Conservation (phyloP, 1,140 invertebrate species). For the Drosophila azteca region DNA sequence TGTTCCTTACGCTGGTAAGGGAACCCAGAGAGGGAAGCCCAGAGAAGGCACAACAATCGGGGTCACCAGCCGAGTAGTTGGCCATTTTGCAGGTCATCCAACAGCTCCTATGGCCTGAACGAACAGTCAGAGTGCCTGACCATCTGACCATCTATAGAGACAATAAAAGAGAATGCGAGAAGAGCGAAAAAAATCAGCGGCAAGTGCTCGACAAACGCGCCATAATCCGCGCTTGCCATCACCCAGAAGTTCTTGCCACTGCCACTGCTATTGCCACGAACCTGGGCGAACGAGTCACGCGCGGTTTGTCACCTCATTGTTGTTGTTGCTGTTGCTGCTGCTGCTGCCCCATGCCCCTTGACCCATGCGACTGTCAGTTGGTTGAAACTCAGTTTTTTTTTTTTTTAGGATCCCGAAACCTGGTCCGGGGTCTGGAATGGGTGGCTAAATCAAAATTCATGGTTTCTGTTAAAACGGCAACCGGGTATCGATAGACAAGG, state of each 20-base stretch:
- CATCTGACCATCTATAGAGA: not conserved
- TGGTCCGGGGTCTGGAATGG: not conserved
- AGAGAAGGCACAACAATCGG: too few relatives aligned
- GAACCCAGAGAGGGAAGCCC: not conserved
- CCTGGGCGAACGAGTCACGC: constrained; percentile 49
- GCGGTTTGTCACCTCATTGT: constrained; percentile 75
- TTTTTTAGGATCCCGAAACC: constrained; percentile 5
- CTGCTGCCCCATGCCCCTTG: not conserved
- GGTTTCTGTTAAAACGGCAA: constrained; percentile 61
- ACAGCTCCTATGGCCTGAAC: not conserved
- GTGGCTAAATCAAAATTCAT: constrained; percentile 81
- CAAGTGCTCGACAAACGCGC: constrained; percentile 59
- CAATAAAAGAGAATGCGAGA: not conserved
- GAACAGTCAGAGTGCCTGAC: too few relatives aligned
- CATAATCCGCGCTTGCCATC: constrained; percentile 72
- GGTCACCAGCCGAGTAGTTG: not conserved
- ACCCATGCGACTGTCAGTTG: not conserved
- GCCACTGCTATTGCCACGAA: constrained; percentile 1
- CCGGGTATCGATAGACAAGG: constrained; percentile 70
- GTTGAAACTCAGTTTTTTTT: constrained; percentile 10
- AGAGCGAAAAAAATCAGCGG: constrained; percentile 43
- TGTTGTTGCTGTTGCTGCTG: constrained; percentile 28
- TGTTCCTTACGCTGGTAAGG: too few relatives aligned
- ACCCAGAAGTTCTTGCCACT: constrained; percentile 46
- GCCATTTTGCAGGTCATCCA: constrained; percentile 8